Conservation (phyloP, 2,113 vertebrate genomes). For the Caretta caretta region DNA sequence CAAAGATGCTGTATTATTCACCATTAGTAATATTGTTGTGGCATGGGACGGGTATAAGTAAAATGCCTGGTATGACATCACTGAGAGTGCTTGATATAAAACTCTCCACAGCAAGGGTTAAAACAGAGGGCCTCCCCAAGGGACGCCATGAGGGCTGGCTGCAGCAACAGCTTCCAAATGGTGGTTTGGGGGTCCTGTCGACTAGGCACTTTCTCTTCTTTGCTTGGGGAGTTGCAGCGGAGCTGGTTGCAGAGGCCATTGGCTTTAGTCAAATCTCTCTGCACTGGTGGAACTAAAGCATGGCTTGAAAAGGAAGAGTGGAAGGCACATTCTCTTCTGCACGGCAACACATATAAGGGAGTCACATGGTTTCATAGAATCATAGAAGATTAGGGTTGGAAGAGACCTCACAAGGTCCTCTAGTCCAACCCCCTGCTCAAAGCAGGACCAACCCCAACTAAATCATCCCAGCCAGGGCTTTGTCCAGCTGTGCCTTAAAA, state of each 20-base stretch:
- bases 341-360: not conserved
- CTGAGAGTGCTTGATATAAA: not conserved
- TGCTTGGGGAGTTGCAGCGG: not conserved
- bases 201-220: not conserved
- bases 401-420: too few relatives aligned
- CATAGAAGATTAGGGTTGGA: too few relatives aligned
- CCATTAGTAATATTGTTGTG: not conserved
- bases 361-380: not conserved
- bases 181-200: not conserved
- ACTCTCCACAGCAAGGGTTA: not conserved
- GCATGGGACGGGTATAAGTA: not conserved
- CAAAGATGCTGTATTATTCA: not conserved
- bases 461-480: too few relatives aligned
- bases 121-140: not conserved
- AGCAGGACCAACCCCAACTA: too few relatives aligned
- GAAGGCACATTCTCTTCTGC: not conserved
- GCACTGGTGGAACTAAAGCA: not conserved
- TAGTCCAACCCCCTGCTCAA: too few relatives aligned
- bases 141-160: not conserved
- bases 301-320: not conserved
- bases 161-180: not conserved
- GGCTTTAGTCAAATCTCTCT: not conserved
- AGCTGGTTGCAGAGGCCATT: not conserved
- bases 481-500: too few relatives aligned
- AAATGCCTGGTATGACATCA: not conserved